Evolutionary conservation across 2,797 vertebrate species (phyloP).

Genomic region (Loris lydekkerianus): DNA sequence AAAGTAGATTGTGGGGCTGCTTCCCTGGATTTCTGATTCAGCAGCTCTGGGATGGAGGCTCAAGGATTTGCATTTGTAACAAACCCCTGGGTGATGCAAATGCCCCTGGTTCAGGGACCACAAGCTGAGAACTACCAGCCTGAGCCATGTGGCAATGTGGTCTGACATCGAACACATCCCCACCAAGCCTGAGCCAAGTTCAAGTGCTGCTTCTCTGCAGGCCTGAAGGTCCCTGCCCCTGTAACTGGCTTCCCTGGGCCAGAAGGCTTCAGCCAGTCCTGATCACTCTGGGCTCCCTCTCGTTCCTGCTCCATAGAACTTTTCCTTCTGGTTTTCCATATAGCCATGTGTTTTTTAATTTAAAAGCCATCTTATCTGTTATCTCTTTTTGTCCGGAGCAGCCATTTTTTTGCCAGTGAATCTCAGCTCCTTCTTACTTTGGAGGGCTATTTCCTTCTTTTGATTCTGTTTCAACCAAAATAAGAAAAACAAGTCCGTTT

Average conservation of each 20-base stretch:
- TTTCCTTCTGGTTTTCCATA: not conserved
- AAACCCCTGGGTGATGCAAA: not conserved
- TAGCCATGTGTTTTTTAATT: not conserved
- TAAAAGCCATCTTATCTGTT: not conserved
- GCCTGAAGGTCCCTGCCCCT: no score
- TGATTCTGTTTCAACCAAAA: not conserved
- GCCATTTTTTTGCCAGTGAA: not conserved
- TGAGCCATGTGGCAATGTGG: not conserved
- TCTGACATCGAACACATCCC: not conserved
- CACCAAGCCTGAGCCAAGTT: not conserved
- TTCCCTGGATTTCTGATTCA: constrained; percentile 29
- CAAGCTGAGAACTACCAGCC: not conserved
- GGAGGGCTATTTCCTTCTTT: constrained; percentile 8
- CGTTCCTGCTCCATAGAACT: not conserved
- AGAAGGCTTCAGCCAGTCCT: not conserved
- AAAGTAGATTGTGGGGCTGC: not conserved
- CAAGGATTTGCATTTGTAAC: not conserved
- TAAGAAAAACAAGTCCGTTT: not conserved
- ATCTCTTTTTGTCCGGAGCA: not conserved
- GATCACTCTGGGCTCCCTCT: not conserved
- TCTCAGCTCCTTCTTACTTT: not conserved
- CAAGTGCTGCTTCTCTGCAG: not conserved
- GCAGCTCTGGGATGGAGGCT: not conserved
- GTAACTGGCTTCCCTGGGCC: rapidly evolving
- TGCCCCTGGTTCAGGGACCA: not conserved